A percentile compares a stretch with the other conserved stretches of the same genome.
Conservation (phyloP, 2,797 vertebrate species). For the Schizothorax lantsangensis region DNA sequence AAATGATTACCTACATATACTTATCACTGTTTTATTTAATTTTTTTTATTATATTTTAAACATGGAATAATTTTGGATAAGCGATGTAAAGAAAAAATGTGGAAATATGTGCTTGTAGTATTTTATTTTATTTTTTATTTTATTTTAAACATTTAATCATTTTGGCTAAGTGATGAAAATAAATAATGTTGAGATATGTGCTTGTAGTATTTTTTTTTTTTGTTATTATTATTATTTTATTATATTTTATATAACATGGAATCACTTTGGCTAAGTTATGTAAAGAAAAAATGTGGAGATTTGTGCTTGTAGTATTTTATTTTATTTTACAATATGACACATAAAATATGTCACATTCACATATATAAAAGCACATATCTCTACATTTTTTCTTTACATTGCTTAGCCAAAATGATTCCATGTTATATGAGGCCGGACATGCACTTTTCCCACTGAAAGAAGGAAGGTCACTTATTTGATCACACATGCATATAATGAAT, state of each 20-base stretch:
- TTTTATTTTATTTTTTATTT: background rate
- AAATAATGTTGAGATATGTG: no score
- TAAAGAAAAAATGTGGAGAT: background rate
- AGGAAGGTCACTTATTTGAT: constrained; percentile 11
- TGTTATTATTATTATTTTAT: no score
- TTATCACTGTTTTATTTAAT: background rate
- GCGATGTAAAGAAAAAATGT: background rate
- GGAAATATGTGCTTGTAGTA: background rate
- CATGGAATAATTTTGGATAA: background rate
- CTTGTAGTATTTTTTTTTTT: no score
- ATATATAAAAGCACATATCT: background rate
- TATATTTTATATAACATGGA: no score
- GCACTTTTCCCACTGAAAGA: background rate
- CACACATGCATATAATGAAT: constrained; percentile 1
- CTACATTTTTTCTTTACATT: background rate
- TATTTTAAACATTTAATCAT: background rate
- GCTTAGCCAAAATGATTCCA: background rate
- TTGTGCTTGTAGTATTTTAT: no score
- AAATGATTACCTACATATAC: background rate
- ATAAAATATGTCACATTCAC: background rate
- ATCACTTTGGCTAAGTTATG: no score
- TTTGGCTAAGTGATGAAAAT: background rate
- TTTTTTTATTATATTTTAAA: background rate
- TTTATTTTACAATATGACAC: no score
- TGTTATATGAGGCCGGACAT: background rate